A percentile compares a stretch with the other conserved stretches of the same genome.
Conservation (phyloP, 1,140 invertebrate species). For the Rhopalosiphum maidis region DNA sequence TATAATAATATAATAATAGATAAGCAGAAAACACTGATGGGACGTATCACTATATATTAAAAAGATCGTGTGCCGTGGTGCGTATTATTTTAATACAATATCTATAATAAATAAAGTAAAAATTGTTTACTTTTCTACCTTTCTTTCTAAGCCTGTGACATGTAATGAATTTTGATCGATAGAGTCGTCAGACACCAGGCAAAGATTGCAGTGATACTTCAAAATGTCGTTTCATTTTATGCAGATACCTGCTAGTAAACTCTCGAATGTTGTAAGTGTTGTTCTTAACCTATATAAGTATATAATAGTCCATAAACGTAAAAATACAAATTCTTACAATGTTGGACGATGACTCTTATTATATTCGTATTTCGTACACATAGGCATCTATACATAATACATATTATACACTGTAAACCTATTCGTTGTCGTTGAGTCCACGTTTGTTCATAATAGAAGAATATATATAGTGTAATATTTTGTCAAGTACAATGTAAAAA, state of each 20-base stretch:
- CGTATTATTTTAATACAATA: background rate
- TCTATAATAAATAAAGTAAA: background rate
- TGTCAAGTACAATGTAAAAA: background rate
- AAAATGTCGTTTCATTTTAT: background rate
- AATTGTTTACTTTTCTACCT: background rate
- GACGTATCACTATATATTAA: background rate
- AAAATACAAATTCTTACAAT: background rate
- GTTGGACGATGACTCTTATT: background rate
- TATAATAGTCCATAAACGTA: background rate
- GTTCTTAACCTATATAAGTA: background rate
- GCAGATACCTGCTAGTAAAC: background rate
- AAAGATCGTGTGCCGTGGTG: too few species aligned
- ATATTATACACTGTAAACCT: background rate
- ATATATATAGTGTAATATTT: background rate
- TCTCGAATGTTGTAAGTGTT: background rate
- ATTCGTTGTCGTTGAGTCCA: background rate
- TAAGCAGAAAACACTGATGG: background rate
- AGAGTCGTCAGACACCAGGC: background rate
- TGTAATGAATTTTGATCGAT: background rate
- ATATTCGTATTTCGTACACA: background rate
- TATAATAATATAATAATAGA: background rate
- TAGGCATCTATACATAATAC: background rate
- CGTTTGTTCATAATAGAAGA: background rate
- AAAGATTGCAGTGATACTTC: background rate
- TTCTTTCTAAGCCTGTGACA: background rate